Evolutionary conservation across 2,113 vertebrate species (phyloP), one percentile per base, ranked within the genome.

Genomic region (Lucifuga dentata): DNA sequence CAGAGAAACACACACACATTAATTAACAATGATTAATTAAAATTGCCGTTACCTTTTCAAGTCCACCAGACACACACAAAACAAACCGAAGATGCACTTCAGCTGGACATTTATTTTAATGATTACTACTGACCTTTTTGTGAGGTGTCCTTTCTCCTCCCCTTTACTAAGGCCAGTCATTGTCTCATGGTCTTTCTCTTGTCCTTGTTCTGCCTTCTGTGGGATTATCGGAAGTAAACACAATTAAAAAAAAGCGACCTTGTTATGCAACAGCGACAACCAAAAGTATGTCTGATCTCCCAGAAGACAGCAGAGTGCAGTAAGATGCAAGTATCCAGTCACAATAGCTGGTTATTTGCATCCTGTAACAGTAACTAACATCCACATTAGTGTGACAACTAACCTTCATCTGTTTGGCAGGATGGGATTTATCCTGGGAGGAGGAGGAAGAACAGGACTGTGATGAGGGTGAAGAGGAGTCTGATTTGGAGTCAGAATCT

Each of bases 401-500:
- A 57, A 92, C 93, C 91, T 92, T 92, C 64, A 84, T 66, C 66
- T 85, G 67, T 64, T 13, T 65, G 38, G 76, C 67, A 59, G 66
- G 66, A 35, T 58, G 72, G 41, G 66, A 73, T 73, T 90, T 86
- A 20, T 79, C 71, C 19, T 38, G 45, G 1, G 81, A 63, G 16
- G 78, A 84, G 32, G 90, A 81, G 1, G 86, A 90, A n/a, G n/a
- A n/a, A n/a, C n/a, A n/a, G 1, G 77, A 83, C 3, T 74, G 84
- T 23, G 91, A 90, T 6, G 83, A 87, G 9, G 8, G 73, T 23
- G 93, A 90, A 15, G 91, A 91, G 1, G 91, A 90, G 46, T 87
- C 82, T 1, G 89, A 88, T 49, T 78, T 88, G 49, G 91, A 92
- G 73, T 93, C 92, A 2, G 91, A 90, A 72, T 93, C 92, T 5